These are phyloP conservation scores for Prunella himalayana DNA, from an alignment of 2,113 vertebrate genomes.

Conservation along the genomic window DNA sequence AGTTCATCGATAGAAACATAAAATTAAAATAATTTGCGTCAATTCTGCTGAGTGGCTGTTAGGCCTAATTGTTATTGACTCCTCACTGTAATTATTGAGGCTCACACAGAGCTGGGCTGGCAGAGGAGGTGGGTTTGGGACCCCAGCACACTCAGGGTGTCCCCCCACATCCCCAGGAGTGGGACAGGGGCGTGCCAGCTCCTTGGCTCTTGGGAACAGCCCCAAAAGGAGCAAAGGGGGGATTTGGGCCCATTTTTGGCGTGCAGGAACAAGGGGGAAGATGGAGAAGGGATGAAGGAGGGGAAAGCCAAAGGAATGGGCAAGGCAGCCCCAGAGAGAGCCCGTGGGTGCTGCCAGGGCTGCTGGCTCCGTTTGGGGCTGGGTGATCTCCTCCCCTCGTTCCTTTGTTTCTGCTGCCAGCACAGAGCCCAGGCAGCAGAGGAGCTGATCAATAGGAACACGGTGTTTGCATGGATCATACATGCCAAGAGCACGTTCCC, in stretches of 20 bases:
- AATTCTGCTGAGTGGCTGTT: slow-evolving; percentile 72
- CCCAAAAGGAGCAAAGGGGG: fast-evolving
- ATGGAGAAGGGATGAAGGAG: not conserved
- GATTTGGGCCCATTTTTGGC: fast-evolving
- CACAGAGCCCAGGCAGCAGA: slow-evolving; percentile 10
- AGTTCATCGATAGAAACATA: slow-evolving; percentile 64
- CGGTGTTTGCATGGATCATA: slow-evolving; percentile 72
- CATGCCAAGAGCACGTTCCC: slow-evolving; percentile 70
- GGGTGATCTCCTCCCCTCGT: slow-evolving; percentile 23
- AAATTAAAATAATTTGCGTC: slow-evolving; percentile 73
- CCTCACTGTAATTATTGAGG: slow-evolving; percentile 46
- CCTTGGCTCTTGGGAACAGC: not conserved
- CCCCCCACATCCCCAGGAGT: not conserved
- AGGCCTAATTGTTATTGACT: slow-evolving; percentile 72
- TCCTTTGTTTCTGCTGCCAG: slow-evolving; percentile 59
- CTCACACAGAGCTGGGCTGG: not conserved
- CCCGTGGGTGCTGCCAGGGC: not conserved
- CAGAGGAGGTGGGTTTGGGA: not conserved
- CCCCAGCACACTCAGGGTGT: not conserved
- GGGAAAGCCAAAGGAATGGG: not conserved
- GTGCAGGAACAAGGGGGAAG: not conserved
- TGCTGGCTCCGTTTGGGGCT: not conserved
- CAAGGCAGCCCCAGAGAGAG: not conserved
- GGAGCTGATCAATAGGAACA: slow-evolving; percentile 69
- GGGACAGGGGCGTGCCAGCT: fast-evolving